These are phyloP conservation scores for Pentamera pediparva DNA, from an alignment of 53 echinoderm and acorn worm species.

Conservation along the genomic window DNA sequence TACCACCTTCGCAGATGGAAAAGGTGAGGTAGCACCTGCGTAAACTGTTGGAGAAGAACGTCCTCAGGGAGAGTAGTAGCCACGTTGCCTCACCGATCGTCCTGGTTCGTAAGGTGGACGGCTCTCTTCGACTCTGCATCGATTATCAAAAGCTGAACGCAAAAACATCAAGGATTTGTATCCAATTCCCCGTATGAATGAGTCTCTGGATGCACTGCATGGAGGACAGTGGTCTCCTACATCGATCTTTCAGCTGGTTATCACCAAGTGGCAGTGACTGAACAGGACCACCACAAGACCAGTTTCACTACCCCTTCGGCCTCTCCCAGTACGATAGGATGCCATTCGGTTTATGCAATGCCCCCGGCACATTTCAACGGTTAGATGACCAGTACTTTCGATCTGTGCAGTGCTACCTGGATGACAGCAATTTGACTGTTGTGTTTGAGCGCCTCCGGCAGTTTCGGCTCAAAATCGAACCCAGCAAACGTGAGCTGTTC, in stretches of 20 bases:
- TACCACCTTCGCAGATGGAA: not conserved
- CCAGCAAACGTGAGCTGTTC: conserved; percentile 24
- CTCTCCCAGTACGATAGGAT: conserved; percentile 15
- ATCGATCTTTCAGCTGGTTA: not conserved
- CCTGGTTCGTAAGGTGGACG: not conserved
- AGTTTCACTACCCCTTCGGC: conserved; percentile 31
- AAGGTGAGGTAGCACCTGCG: not conserved
- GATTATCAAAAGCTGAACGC: not conserved
- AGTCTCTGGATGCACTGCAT: not conserved
- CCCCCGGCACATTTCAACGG: conserved; percentile 32
- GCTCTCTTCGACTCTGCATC: not conserved
- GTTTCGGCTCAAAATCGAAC: conserved; percentile 40
- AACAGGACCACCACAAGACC: conserved; percentile 22
- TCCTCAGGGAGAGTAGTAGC: not conserved
- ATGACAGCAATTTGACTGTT: conserved; percentile 12
- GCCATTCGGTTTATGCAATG: conserved; percentile 33
- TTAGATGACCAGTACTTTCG: conserved; percentile 12
- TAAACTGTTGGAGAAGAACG: not conserved
- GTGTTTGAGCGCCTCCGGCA: conserved; percentile 31
- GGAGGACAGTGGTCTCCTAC: not conserved
- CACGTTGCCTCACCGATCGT: not conserved
- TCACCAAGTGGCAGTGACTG: conserved; percentile 21
- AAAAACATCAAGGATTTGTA: not conserved
- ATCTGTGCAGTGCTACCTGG: conserved; percentile 25
- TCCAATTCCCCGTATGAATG: conserved; percentile 10